Conservation (phyloP, 2,113 vertebrate genomes). For the Pithys albifrons region DNA sequence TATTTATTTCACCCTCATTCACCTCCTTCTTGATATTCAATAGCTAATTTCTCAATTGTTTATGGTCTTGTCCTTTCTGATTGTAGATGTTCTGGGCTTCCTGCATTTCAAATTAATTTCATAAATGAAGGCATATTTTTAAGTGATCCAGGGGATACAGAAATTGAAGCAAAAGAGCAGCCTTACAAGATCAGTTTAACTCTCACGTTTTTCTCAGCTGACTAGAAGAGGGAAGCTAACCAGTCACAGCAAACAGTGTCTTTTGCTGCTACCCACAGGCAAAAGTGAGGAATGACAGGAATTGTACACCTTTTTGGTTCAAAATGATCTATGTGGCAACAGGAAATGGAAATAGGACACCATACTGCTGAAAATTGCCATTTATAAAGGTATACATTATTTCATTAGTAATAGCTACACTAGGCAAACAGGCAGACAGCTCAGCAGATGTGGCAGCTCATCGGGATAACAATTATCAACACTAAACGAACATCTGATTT, state of each 20-base stretch:
- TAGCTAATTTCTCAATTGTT: background rate
- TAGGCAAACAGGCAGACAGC: background rate
- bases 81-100: background rate
- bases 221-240: background rate
- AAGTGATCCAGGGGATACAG: background rate
- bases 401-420: background rate
- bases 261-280: conserved; percentile 66
- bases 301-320: background rate
- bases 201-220: background rate
- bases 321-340: background rate
- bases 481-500: background rate
- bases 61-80: background rate
- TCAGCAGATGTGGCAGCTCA: background rate
- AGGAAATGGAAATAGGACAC: background rate
- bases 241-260: conserved; percentile 20
- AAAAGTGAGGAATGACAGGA: conserved; percentile 43
- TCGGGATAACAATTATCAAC: background rate
- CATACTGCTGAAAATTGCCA: background rate
- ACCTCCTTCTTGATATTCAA: background rate
- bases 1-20: background rate
- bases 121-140: background rate
- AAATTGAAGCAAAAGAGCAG: background rate
- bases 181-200: background rate
- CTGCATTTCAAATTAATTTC: background rate
- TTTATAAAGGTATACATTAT: background rate